Percentiles rank a stretch among this genome's conserved stretches.
Evolutionary conservation across 2,888 invertebrate species (phyloP).

Genomic region (Tiliacea aurago): DNA sequence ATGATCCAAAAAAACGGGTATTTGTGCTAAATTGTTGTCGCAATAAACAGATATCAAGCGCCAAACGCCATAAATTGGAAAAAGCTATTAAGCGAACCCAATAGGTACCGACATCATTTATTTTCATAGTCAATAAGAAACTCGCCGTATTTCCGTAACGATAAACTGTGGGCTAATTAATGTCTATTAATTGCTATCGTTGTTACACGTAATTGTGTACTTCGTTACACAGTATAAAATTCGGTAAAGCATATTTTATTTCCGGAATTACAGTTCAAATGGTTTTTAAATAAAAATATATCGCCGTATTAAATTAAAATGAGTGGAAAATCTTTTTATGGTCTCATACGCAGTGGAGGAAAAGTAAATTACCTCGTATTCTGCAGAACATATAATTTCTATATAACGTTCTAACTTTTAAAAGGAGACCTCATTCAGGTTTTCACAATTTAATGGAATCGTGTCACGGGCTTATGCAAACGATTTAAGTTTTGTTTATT

Average conservation of each 20-base stretch:
- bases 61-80: conserved; percentile 12
- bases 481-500: conserved; percentile 1
- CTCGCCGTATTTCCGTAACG: conserved; percentile 28
- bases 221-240: conserved; percentile 43
- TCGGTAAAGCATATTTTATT: conserved; percentile 31
- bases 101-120: conserved; percentile 30
- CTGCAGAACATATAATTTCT: conserved; percentile 6
- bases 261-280: conserved; percentile 5
- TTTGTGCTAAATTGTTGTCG: not conserved
- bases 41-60: conserved; percentile 2
- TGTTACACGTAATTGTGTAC: conserved; percentile 52
- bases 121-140: conserved; percentile 42
- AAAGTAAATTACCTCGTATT: conserved; percentile 13
- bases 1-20: not conserved
- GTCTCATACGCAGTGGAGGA: not conserved
- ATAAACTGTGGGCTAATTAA: conserved; percentile 48
- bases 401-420: not conserved
- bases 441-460: conserved; percentile 14
- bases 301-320: conserved; percentile 13
- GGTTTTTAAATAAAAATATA: conserved; percentile 5
- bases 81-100: conserved; percentile 38
- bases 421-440: not conserved
- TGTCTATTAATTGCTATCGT: conserved; percentile 55
- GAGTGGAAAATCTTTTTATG: not conserved
- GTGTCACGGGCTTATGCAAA: not conserved